Percentiles rank a stretch among this genome's conserved stretches.
These are phyloP conservation scores for Cybosia mesomella DNA, from an alignment of 2,888 invertebrate genomes.

Conservation along the genomic window DNA sequence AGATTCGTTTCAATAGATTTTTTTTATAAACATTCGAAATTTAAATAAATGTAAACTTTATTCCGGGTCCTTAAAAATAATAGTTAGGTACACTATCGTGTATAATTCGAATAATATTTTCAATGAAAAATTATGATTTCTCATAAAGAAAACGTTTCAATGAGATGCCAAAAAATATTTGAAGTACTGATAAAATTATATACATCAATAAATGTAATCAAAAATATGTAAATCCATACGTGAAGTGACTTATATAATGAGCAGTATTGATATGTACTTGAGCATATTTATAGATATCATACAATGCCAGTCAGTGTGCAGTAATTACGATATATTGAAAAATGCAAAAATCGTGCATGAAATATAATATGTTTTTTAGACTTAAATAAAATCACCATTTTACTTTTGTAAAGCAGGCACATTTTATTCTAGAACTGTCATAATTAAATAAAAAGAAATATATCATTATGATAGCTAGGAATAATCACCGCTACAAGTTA, in stretches of 20 bases:
- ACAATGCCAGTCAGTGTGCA: constrained; percentile 7
- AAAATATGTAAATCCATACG: not conserved
- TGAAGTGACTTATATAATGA: constrained; percentile 27
- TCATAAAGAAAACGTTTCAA: not conserved
- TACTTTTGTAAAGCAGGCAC: constrained; percentile 8
- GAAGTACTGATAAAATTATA: constrained; percentile 10
- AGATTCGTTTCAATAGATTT: constrained; percentile 18
- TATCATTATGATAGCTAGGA: not conserved
- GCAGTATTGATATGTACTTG: constrained; percentile 36
- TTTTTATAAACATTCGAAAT: constrained; percentile 2
- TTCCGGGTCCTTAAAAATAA: not conserved
- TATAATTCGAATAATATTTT: not conserved
- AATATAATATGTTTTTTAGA: not conserved
- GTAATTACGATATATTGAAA: not conserved
- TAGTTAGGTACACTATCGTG: not conserved
- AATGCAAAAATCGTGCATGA: not conserved
- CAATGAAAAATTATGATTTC: no score
- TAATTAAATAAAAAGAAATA: not conserved
- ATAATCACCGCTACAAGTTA: not conserved
- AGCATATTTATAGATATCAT: constrained; percentile 33
- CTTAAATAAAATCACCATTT: constrained; percentile 14
- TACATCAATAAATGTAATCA: not conserved
- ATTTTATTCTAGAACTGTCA: not conserved
- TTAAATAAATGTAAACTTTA: not conserved
- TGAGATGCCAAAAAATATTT: not conserved